Conservation (phyloP, 1,140 invertebrate species). For the Ylistrum balloti region DNA sequence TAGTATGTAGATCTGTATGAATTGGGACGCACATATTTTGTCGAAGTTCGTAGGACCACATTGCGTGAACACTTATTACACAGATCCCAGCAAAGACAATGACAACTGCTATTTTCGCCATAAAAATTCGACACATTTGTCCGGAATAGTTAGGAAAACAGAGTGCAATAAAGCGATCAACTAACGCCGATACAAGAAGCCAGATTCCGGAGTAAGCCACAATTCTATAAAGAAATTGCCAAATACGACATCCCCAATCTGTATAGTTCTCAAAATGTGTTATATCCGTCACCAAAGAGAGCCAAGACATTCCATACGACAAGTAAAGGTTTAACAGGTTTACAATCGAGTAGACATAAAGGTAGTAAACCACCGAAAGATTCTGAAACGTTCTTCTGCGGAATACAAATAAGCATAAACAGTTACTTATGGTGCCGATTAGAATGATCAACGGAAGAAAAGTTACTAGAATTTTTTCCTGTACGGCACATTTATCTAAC, state of each 20-base stretch:
- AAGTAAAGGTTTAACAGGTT: constrained; percentile 51
- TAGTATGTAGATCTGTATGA: neutral
- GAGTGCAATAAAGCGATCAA: constrained; percentile 72
- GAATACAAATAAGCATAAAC: constrained; percentile 51
- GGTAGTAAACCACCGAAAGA: constrained; percentile 52
- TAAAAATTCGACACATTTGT: constrained; percentile 72
- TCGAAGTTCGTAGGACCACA: constrained; percentile 53
- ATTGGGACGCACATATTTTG: constrained; percentile 27
- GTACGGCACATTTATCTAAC: neutral
- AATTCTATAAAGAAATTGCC: constrained; percentile 69
- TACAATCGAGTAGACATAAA: constrained; percentile 47
- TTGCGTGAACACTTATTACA: constrained; percentile 54
- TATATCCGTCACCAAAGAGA: neutral
- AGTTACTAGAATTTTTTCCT: neutral
- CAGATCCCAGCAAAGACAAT: constrained; percentile 54
- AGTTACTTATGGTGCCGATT: constrained; percentile 49
- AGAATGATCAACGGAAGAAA: constrained; percentile 47
- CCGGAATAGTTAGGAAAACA: constrained; percentile 66
- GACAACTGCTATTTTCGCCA: constrained; percentile 65
- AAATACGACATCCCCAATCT: constrained; percentile 71
- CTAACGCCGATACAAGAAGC: constrained; percentile 73
- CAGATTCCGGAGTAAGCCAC: constrained; percentile 71
- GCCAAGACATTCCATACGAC: constrained; percentile 43
- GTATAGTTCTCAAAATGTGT: constrained; percentile 60
- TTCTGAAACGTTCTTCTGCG: constrained; percentile 44